Base-by-base conservation (phyloP, 2,888 invertebrate genomes). In the Sarcophaga caerulescens region DNA sequence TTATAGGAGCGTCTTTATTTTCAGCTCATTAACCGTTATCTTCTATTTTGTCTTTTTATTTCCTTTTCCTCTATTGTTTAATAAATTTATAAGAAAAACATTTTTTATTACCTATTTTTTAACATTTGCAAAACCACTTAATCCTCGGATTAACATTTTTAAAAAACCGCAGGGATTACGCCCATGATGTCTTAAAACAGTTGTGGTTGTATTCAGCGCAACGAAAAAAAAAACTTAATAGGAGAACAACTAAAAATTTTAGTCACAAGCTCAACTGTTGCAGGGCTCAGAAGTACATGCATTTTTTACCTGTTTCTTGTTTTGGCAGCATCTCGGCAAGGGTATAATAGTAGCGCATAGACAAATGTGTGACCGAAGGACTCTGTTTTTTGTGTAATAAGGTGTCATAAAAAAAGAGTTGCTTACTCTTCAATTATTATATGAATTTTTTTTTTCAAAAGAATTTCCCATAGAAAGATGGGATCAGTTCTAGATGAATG, bases 391-490 rank as follows among this genome's bases (percentile, higher is more conserved):
- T 35, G 35, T 25, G 57, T 21, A 69, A 73, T 77, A 74, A 57
- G 73, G 47, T 59, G 69, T 44, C 78, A 82, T 85, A 85, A 85
- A 85, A 35, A 85, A 85, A 85, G 85, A 78, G 85, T 85, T 85
- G 65, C 65, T 74, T 60, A 75, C 45, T 47, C 63, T 68, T 63
- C 17, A 35, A 75, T 74, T 81, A 74, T 81, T 75, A 73, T 35
- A 25, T 25, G 63, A 10, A 5, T 65, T 73, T 25, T 35, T 25
- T 23, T 23, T 66, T 47, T 79, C 59, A 66, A 63, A 62, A 62
- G 70, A 78, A 79, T 74, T 82, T 75, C n/a, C 62, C 59, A 76
- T 69, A 21, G 6, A 45, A 45, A 70, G 59, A 14, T 73, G n/a
- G 52, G 35, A 2, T 35, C 35, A 47, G 77, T 78, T 77, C 63